Percentiles rank a stretch among this genome's conserved stretches.
Evolutionary conservation across 2,888 invertebrate species (phyloP).

Genomic region (Blomia tropicalis): DNA sequence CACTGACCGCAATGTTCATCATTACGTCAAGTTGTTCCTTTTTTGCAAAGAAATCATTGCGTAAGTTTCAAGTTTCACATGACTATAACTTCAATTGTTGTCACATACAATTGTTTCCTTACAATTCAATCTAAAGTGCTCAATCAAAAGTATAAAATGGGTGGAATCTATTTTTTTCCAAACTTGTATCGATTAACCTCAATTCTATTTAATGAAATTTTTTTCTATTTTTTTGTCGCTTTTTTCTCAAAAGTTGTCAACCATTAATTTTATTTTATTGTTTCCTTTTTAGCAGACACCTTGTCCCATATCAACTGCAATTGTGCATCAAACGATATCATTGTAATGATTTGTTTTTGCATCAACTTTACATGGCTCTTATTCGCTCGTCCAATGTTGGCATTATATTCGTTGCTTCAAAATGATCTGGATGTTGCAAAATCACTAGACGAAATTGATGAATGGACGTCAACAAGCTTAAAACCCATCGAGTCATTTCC

Average conservation of each 20-base stretch:
- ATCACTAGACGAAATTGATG: background rate
- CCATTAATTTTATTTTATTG: too few species aligned
- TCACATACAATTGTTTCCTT: too few species aligned
- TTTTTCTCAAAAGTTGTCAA: too few species aligned
- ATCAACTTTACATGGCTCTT: slow-evolving; percentile 30
- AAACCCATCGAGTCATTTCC: slow-evolving; percentile 26
- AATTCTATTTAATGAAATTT: too few species aligned
- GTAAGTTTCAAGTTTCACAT: too few species aligned
- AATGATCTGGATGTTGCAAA: slow-evolving; percentile 25
- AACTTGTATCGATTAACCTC: too few species aligned
- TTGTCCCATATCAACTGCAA: slow-evolving; percentile 9
- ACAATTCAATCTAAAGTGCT: too few species aligned
- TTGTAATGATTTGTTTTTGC: slow-evolving; percentile 24
- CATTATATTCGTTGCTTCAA: slow-evolving; percentile 27
- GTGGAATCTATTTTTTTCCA: too few species aligned
- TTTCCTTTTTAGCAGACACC: slow-evolving; percentile 2
- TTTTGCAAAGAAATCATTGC: slow-evolving; percentile 1
- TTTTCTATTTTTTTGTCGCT: too few species aligned
- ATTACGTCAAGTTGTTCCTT: slow-evolving; percentile 10
- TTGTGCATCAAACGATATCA: slow-evolving; percentile 19
- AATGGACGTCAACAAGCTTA: background rate
- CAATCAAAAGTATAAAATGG: too few species aligned
- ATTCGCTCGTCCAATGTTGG: slow-evolving; percentile 27
- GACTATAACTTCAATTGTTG: too few species aligned
- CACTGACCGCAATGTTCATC: slow-evolving; percentile 23